These are phyloP conservation scores for Hirundo rustica DNA, from an alignment of 2,797 vertebrate species.

Conservation along the genomic window DNA sequence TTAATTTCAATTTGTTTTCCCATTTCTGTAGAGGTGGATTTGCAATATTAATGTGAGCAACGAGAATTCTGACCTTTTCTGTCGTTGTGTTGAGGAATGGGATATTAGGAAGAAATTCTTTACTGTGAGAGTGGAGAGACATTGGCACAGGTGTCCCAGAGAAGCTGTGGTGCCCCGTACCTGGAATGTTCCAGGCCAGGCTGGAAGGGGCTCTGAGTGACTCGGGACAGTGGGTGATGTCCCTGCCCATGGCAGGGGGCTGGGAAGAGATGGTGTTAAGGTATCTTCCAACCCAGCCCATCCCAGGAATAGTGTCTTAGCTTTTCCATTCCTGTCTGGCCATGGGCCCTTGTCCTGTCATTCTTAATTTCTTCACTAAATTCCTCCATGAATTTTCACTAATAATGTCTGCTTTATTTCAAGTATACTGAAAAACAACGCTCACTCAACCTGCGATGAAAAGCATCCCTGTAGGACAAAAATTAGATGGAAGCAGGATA, in stretches of 20 bases:
- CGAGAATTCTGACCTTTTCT: constrained; percentile 1
- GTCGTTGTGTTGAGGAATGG: not conserved
- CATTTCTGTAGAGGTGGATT: not conserved
- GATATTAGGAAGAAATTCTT: not conserved
- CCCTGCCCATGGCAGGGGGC: not conserved
- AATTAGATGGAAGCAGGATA: not conserved
- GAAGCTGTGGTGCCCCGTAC: not conserved
- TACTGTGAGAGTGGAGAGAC: not conserved
- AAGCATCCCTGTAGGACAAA: not conserved
- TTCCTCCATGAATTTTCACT: not conserved
- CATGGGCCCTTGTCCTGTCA: not conserved
- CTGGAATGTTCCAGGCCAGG: not conserved
- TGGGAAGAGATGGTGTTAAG: not conserved
- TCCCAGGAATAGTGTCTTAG: too few species aligned
- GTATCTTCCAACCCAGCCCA: not conserved
- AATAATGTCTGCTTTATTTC: not conserved
- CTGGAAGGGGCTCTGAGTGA: not conserved
- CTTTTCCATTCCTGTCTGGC: not conserved
- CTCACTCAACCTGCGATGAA: not conserved
- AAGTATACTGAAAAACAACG: not conserved
- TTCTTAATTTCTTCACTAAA: not conserved
- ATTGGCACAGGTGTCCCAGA: not conserved
- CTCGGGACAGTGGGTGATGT: not conserved
- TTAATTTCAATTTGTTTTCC: not conserved
- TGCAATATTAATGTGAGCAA: not conserved